Percentiles rank a stretch among this genome's conserved stretches.
phyloP scores from a whole-genome alignment of 1,140 invertebrate species.

The Elysia chlorotica region DNA sequence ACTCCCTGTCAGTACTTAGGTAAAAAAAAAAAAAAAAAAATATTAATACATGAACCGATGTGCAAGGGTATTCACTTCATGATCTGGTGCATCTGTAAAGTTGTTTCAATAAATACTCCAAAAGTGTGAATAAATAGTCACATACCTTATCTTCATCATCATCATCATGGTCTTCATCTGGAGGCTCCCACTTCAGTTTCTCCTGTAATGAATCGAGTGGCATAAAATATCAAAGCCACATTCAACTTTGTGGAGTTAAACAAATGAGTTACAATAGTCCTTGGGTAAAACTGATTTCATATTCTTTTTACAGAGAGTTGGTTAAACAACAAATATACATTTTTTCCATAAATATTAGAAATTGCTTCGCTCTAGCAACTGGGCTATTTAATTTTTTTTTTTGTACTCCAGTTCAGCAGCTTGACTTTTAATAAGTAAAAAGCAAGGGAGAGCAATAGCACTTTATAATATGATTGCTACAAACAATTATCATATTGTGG shows the following conservation, averaged over 20 bases:
- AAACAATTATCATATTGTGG: too few species aligned
- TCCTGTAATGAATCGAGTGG: constrained; percentile 27
- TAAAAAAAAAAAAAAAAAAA: neutral
- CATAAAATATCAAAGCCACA: neutral
- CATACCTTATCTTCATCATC: constrained; percentile 15
- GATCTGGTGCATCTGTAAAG: too few species aligned
- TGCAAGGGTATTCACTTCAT: neutral
- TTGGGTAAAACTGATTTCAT: neutral
- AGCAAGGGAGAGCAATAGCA: too few species aligned
- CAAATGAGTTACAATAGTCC: neutral
- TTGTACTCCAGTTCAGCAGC: too few species aligned
- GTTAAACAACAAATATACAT: neutral
- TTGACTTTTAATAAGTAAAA: too few species aligned
- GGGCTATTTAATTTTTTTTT: too few species aligned
- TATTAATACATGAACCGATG: neutral
- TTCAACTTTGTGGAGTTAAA: neutral
- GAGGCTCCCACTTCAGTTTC: constrained; percentile 46
- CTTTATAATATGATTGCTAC: too few species aligned
- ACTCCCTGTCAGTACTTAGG: neutral
- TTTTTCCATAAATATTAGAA: neutral
- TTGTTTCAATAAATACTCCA: too few species aligned
- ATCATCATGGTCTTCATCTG: constrained; percentile 37
- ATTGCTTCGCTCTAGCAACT: neutral
- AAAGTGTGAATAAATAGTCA: neutral
- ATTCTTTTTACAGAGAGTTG: neutral